Evolutionary conservation across 2,888 invertebrate genomes (phyloP).

Genomic region (Diogma glabrata): DNA sequence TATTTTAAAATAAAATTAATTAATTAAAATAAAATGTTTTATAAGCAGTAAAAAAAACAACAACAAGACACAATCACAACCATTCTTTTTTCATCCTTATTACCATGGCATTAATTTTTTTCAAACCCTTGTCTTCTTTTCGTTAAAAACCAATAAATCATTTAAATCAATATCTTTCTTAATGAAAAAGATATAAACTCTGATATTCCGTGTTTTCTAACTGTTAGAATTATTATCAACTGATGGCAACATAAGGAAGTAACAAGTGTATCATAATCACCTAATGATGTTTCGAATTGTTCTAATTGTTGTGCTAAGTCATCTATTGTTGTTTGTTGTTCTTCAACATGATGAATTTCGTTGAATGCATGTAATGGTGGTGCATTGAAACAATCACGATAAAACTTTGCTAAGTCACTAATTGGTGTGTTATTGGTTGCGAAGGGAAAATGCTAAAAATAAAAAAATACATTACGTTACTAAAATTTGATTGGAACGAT

Average conservation of each 20-base stretch:
- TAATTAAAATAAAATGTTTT: too few relatives aligned
- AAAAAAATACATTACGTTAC: constrained; percentile 14
- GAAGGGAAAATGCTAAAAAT: constrained; percentile 33
- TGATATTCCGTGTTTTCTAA: too few relatives aligned
- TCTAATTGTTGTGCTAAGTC: constrained; percentile 36
- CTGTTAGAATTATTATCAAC: constrained; percentile 20
- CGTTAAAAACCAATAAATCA: not conserved
- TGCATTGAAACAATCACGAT: constrained; percentile 36
- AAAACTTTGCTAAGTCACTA: constrained; percentile 37
- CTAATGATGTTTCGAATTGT: constrained; percentile 35
- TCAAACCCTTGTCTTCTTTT: too few relatives aligned
- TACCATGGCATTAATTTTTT: too few relatives aligned
- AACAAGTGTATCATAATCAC: constrained; percentile 36
- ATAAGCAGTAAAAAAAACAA: too few relatives aligned
- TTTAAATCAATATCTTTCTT: not conserved
- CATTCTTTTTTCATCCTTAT: too few relatives aligned
- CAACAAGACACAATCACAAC: too few relatives aligned
- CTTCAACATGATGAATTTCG: constrained; percentile 12
- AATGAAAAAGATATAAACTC: too few relatives aligned
- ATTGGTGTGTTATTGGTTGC: constrained; percentile 34
- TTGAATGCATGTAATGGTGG: constrained; percentile 26
- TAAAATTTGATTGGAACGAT: too few relatives aligned
- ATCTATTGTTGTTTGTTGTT: constrained; percentile 19
- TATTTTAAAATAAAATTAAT: too few relatives aligned
- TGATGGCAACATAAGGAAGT: constrained; percentile 29